Base-by-base conservation (phyloP, 53 echinoderm and acorn worm genomes). In the Antedon mediterranea region DNA sequence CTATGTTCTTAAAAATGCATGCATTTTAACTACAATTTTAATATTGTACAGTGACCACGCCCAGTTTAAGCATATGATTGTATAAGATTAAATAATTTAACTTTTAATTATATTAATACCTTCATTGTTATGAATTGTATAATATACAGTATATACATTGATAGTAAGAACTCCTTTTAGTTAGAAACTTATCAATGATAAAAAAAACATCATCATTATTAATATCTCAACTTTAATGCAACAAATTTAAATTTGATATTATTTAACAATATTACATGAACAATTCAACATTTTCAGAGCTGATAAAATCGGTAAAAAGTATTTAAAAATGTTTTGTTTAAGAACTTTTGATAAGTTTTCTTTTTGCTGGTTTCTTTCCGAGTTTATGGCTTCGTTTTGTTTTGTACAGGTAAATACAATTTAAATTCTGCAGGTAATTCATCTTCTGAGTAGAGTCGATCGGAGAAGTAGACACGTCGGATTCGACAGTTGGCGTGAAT, bases 401-500 rank as follows among this genome's bases (percentile, higher is more conserved):
- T 89, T 80, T 89, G 91, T 13, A 95, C 89, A 0, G 95, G 95
- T 89, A 95, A 87, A 86, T 95, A 95, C 74, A 95, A 89, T 80
- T 95, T 95, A 80, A 95, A 95, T 84, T 95, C 95, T 34, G 89
- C 87, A 27, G 95, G 95, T 28, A 95, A 88, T 89, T 95, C 95
- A 70, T 95, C 95, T 86, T 95, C 95, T 13, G 95, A 95, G 83
- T 95, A 95, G 31, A 95, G 88, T 80, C 95, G 82, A 87, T 95
- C 91, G 0, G 91, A 92, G 84, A 95, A 95, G 89, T 95, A 92
- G n/a, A 95, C 94, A 71, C 94, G 89, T 43, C 94, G 91, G 72
- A 94, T 94, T 30, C 94, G 82, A 87, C 94, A 94, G 91, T 94
- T 94, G 84, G 94, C 94, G 78, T 94, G 94, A 83, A 94, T 94